phyloP scores from a whole-genome alignment of 2,113 vertebrate species.

The Periophthalmus modestus region DNA sequence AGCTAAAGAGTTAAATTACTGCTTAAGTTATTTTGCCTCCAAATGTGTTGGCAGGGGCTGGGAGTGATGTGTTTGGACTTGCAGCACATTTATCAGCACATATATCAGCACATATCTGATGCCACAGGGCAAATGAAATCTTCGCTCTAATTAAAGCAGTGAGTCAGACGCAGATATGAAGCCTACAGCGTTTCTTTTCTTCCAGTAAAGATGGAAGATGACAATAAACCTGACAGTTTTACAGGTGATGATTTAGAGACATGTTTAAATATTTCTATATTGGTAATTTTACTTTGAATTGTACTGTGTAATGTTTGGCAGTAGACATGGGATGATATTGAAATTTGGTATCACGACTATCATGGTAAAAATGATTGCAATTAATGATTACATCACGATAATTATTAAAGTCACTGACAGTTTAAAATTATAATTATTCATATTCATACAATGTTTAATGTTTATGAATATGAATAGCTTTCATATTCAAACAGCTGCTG shows the following conservation, averaged over 20 bases:
- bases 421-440: too few species aligned
- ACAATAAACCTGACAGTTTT: conserved; percentile 28
- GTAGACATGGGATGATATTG: too few species aligned
- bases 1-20: conserved; percentile 41
- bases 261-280: conserved; percentile 3
- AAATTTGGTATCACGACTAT: too few species aligned
- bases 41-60: neutral
- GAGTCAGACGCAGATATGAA: conserved; percentile 12
- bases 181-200: conserved; percentile 20
- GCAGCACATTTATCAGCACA: conserved; percentile 14
- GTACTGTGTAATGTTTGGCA: neutral
- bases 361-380: too few species aligned
- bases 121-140: conserved; percentile 20
- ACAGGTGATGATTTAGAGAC: neutral
- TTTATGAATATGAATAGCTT: too few species aligned
- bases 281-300: neutral
- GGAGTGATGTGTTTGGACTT: conserved; percentile 16
- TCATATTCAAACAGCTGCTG: too few species aligned
- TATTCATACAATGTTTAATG: too few species aligned
- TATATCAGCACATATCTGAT: conserved; percentile 11
- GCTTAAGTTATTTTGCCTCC: conserved; percentile 11
- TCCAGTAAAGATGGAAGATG: neutral
- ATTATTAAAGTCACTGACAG: too few species aligned
- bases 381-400: too few species aligned
- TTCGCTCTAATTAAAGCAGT: conserved; percentile 11